A percentile compares a stretch with the other conserved stretches of the same genome.
These are phyloP conservation scores for Blastobasis adustella DNA, from an alignment of 2,888 invertebrate genomes.

Conservation along the genomic window DNA sequence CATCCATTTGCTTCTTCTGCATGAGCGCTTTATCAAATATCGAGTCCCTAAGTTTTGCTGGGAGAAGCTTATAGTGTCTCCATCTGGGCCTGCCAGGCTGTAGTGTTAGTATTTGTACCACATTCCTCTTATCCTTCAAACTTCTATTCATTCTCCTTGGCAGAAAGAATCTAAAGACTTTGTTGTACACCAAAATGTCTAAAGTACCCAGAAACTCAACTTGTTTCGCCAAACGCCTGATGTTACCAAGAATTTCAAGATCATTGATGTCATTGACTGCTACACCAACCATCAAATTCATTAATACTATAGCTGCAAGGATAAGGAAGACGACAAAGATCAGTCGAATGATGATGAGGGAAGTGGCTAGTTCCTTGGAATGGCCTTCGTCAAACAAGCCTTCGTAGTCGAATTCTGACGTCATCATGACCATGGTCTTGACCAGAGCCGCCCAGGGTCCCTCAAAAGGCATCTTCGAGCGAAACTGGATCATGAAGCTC, in stretches of 20 bases:
- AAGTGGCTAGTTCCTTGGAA: conserved; percentile 47
- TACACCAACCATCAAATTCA: conserved; percentile 76
- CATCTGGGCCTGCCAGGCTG: conserved; percentile 58
- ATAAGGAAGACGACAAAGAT: conserved; percentile 71
- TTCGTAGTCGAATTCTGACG: conserved; percentile 73
- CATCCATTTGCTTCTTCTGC: conserved; percentile 51
- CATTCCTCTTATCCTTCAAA: conserved; percentile 52
- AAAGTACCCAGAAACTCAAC: conserved; percentile 69
- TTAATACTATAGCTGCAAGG: conserved; percentile 72
- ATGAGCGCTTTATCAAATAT: conserved; percentile 55
- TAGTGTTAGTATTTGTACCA: conserved; percentile 38
- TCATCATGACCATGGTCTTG: conserved; percentile 77
- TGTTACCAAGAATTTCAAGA: conserved; percentile 72
- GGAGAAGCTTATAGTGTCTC: conserved; percentile 42
- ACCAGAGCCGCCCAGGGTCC: conserved; percentile 69
- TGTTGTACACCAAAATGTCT: conserved; percentile 67
- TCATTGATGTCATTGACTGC: conserved; percentile 76
- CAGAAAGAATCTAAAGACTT: conserved; percentile 45
- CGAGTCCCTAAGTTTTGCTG: conserved; percentile 48
- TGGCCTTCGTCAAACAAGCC: conserved; percentile 63
- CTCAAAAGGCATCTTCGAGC: conserved; percentile 62
- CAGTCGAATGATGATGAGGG: conserved; percentile 56
- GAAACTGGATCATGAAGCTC: conserved; percentile 74
- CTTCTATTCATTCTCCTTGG: conserved; percentile 43
- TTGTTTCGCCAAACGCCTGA: conserved; percentile 70